Conservation (phyloP, 2,888 invertebrate species). For the Pristionchus fissidentatus region DNA sequence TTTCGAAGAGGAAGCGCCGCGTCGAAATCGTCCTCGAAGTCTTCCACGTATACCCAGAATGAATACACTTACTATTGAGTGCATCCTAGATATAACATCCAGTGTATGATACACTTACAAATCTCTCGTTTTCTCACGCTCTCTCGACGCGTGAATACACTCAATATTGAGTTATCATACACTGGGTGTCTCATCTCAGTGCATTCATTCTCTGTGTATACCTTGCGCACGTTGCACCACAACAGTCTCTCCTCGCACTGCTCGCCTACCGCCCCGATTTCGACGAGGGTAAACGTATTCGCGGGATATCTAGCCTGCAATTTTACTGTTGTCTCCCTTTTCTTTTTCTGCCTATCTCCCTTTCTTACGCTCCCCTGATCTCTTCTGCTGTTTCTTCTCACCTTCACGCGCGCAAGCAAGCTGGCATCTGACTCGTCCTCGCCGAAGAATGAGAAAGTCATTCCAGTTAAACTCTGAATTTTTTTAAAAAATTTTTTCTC, state of each 20-base stretch:
- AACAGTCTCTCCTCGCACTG: slow-evolving; percentile 49
- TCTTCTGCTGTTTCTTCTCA: no score
- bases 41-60: no score
- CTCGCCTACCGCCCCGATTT: slow-evolving; percentile 48
- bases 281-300: slow-evolving; percentile 51
- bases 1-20: slow-evolving; percentile 42
- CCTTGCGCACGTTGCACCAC: slow-evolving; percentile 36
- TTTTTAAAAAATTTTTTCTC: slow-evolving; percentile 5
- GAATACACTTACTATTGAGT: no score
- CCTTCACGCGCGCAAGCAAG: slow-evolving; percentile 49
- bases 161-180: no score
- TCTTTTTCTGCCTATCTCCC: no score
- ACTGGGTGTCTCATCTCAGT: no score
- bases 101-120: no score
- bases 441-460: not conserved
- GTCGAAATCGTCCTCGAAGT: slow-evolving; percentile 48
- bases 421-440: slow-evolving; percentile 49
- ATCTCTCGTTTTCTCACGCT: no score
- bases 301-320: slow-evolving; percentile 50
- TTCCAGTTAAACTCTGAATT: not conserved
- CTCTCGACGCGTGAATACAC: no score
- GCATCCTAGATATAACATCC: no score
- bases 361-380: no score
- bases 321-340: not conserved
- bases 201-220: no score